A percentile compares a stretch with the other conserved stretches of the same genome.
These are phyloP conservation scores for Sinelater perroti DNA, from an alignment of 2,888 invertebrate genomes.

Conservation along the genomic window DNA sequence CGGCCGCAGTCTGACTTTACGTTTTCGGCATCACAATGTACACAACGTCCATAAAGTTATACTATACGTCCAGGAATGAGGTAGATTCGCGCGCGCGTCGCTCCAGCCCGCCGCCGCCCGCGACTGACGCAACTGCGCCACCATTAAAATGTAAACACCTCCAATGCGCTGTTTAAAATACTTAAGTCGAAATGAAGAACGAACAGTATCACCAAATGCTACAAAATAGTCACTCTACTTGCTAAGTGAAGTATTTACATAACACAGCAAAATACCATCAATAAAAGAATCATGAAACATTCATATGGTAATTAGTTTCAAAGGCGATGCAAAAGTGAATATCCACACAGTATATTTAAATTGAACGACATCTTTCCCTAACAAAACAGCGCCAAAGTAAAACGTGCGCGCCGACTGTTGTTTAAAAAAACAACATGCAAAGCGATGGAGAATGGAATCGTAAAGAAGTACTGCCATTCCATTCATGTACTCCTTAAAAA, in stretches of 20 bases:
- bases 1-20: too few relatives aligned
- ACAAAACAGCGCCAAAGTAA: too few relatives aligned
- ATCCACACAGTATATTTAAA: conserved; percentile 18
- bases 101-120: too few relatives aligned
- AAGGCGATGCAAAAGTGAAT: conserved; percentile 25
- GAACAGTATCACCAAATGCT: conserved; percentile 11
- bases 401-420: too few relatives aligned
- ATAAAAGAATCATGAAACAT: conserved; percentile 18
- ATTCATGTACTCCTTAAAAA: too few relatives aligned
- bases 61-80: conserved; percentile 10
- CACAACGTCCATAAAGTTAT: neutral
- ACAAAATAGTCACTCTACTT: conserved; percentile 26
- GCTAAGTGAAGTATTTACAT: conserved; percentile 32
- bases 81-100: conserved; percentile 3
- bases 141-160: conserved; percentile 5
- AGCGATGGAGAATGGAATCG: too few relatives aligned
- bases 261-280: conserved; percentile 33
- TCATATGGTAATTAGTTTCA: conserved; percentile 19
- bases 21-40: too few relatives aligned
- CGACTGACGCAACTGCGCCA: neutral
- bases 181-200: conserved; percentile 17
- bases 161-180: neutral
- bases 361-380: too few relatives aligned
- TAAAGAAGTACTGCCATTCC: too few relatives aligned
- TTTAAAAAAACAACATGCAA: too few relatives aligned